A percentile compares a stretch with the other conserved stretches of the same genome.
Conservation (phyloP, 2,113 vertebrate species). For the Etheostoma cragini region DNA sequence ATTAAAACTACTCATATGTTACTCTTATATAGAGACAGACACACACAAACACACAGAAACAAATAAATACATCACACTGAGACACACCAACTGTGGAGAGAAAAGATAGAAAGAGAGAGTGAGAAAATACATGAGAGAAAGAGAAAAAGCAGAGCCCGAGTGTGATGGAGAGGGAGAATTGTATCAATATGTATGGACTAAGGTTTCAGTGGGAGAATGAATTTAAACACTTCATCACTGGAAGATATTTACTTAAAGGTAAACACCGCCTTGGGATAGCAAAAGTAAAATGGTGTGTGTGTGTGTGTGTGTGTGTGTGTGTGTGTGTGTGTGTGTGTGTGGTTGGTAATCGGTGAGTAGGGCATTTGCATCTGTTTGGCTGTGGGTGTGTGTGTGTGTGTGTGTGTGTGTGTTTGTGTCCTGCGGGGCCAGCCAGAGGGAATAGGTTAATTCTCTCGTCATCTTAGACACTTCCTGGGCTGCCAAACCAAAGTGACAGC, state of each 20-base stretch:
- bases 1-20: conserved; percentile 74
- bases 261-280: conserved; percentile 75
- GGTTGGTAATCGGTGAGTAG: conserved; percentile 56
- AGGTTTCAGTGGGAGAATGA: conserved; percentile 74
- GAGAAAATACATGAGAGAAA: conserved; percentile 8
- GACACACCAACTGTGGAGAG: conserved; percentile 12
- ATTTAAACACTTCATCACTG: conserved; percentile 72
- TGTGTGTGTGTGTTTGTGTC: conserved; percentile 67
- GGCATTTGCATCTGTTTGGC: conserved; percentile 70
- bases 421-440: conserved; percentile 74
- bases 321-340: conserved; percentile 45
- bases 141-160: conserved; percentile 29
- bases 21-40: conserved; percentile 49
- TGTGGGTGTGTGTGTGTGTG: conserved; percentile 48
- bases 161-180: conserved; percentile 54
- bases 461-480: conserved; percentile 87
- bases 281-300: conserved; percentile 61
- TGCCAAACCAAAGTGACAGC: conserved; percentile 87
- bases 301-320: conserved; percentile 25
- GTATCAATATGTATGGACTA: conserved; percentile 51
- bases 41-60: conserved; percentile 25
- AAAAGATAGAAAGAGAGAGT: conserved; percentile 26
- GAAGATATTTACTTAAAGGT: conserved; percentile 77
- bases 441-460: conserved; percentile 87
- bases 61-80: conserved; percentile 52